Evolutionary conservation across 2,113 vertebrate genomes (phyloP).

Genomic region (Spea bombifrons): DNA sequence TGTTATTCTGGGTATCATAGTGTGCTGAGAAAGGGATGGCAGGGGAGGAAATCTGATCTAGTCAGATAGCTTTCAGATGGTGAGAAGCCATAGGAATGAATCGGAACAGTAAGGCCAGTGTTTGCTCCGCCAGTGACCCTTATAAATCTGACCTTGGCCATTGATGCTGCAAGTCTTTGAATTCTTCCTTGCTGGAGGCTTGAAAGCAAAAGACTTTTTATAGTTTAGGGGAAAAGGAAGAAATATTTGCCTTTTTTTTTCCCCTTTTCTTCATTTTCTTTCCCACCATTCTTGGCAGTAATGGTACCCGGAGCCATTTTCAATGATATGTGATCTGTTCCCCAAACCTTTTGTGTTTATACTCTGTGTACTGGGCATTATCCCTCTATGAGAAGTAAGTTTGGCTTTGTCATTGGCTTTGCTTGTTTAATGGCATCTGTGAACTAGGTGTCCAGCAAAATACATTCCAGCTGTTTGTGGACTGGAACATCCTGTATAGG

Average conservation of each 20-base stretch:
- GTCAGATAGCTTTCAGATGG: constrained; percentile 3
- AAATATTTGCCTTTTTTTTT: background rate
- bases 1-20: background rate
- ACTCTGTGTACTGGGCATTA: too few species aligned
- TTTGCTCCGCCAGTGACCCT: constrained; percentile 6
- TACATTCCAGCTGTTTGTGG: too few species aligned
- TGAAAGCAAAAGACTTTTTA: background rate
- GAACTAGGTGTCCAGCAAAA: too few species aligned
- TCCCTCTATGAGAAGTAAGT: too few species aligned
- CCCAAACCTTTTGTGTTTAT: too few species aligned
- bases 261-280: too few species aligned
- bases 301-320: too few species aligned
- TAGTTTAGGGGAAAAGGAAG: background rate
- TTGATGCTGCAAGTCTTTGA: constrained; percentile 7
- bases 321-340: too few species aligned
- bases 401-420: too few species aligned
- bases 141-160: constrained; percentile 16
- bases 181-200: background rate
- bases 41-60: constrained; percentile 1
- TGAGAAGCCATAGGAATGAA: background rate
- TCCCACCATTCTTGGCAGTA: too few species aligned
- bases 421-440: too few species aligned
- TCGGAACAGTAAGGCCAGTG: constrained; percentile 8
- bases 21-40: background rate
- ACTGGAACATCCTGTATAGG: too few species aligned